Evolutionary conservation across 2,888 invertebrate genomes (phyloP).

Genomic region (Dicyrtoma fusca): DNA sequence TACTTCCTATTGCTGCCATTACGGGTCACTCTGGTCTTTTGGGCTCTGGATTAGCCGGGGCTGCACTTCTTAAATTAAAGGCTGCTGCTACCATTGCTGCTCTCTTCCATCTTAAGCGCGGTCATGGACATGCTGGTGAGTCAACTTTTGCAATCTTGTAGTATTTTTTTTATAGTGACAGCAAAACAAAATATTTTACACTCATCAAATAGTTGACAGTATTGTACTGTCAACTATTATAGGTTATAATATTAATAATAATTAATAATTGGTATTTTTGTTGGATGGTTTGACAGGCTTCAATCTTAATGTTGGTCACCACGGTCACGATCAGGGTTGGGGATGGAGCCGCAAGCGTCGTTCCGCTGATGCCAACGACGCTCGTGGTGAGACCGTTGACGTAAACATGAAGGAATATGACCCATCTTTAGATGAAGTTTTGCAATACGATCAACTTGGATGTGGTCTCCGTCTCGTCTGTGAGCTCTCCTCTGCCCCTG

Average conservation of each 20-base stretch:
- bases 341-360: conserved; percentile 36
- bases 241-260: background rate
- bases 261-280: background rate
- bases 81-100: conserved; percentile 49
- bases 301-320: conserved; percentile 39
- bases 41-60: conserved; percentile 47
- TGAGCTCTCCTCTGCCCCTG: conserved; percentile 48
- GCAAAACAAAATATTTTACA: background rate
- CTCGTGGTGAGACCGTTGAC: conserved; percentile 32
- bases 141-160: background rate
- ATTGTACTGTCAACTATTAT: background rate
- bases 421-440: conserved; percentile 52
- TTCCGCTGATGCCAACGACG: conserved; percentile 32
- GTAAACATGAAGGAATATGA: conserved; percentile 42
- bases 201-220: background rate
- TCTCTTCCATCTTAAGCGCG: conserved; percentile 17
- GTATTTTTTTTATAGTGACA: background rate
- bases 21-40: conserved; percentile 52
- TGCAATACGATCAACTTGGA: conserved; percentile 51
- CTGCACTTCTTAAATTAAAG: conserved; percentile 52
- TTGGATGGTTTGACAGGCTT: conserved; percentile 23
- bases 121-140: conserved; percentile 26
- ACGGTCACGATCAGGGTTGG: conserved; percentile 40
- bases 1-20: conserved; percentile 49
- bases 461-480: conserved; percentile 55